These are phyloP conservation scores for Argynnis bischoffii DNA, from an alignment of 2,888 invertebrate genomes.

Conservation along the genomic window DNA sequence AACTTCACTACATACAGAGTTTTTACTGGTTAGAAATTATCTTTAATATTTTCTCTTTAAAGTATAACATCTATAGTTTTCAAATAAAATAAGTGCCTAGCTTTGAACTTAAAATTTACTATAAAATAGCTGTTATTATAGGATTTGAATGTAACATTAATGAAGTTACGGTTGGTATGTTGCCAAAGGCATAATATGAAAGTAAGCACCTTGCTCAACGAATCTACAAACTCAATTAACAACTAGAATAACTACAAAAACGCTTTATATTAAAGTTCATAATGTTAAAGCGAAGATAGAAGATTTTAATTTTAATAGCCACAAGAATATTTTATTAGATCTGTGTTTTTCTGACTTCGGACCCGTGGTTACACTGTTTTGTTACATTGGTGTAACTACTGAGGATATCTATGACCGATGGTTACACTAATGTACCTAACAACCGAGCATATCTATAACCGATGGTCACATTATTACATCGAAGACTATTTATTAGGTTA, in stretches of 20 bases:
- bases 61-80: too few relatives aligned
- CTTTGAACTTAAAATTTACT: constrained; percentile 27
- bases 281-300: neutral
- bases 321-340: too few relatives aligned
- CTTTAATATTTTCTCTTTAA: neutral
- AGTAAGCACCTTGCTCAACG: constrained; percentile 66
- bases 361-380: too few relatives aligned
- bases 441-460: too few relatives aligned
- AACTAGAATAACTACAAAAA: constrained; percentile 59
- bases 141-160: constrained; percentile 56
- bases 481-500: too few relatives aligned
- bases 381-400: too few relatives aligned
- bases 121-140: constrained; percentile 46
- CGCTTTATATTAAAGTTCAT: constrained; percentile 47
- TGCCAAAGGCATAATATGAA: constrained; percentile 59
- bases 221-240: constrained; percentile 68
- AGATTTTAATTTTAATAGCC: too few relatives aligned
- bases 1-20: too few relatives aligned
- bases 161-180: constrained; percentile 55
- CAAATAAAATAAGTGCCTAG: neutral
- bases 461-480: too few relatives aligned
- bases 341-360: too few relatives aligned
- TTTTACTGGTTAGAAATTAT: neutral
- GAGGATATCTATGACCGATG: too few relatives aligned
- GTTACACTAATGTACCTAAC: too few relatives aligned